Percentiles rank a stretch among this genome's conserved stretches.
Conservation (phyloP, 2,113 vertebrate genomes). For the Puntigrus tetrazona region DNA sequence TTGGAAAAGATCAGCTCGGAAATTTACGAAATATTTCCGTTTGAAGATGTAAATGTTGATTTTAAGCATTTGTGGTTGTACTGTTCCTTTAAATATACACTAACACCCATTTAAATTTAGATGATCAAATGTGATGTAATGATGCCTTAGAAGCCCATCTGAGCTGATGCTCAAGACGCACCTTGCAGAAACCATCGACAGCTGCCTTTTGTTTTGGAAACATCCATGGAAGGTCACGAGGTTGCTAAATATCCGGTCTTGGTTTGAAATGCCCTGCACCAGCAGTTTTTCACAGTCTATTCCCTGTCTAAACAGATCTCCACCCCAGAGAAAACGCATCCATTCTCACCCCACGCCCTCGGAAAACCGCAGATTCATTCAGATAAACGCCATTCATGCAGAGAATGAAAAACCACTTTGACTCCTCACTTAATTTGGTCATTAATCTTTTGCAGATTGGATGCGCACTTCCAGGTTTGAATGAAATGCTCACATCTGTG, state of each 20-base stretch:
- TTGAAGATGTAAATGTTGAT: neutral
- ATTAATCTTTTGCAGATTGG: slow-evolving; percentile 10
- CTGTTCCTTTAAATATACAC: neutral
- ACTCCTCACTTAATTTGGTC: neutral
- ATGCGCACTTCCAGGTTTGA: neutral
- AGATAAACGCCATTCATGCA: neutral
- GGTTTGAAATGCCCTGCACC: slow-evolving; percentile 58
- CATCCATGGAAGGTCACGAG: slow-evolving; percentile 63
- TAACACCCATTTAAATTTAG: neutral
- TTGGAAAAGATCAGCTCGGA: neutral
- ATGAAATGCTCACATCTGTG: neutral
- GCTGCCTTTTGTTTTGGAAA: slow-evolving; percentile 36
- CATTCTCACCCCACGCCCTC: neutral
- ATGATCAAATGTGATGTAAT: neutral
- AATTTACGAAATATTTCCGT: neutral
- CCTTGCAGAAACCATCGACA: neutral
- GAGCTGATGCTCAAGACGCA: neutral
- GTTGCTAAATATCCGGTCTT: slow-evolving; percentile 63
- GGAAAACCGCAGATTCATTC: neutral
- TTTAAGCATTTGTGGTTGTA: neutral
- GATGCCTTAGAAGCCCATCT: neutral
- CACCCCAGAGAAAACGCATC: neutral
- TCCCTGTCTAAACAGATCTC: neutral
- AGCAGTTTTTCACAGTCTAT: neutral
- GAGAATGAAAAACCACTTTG: neutral